Conservation (phyloP, 64 coral and sea anemone genomes). For the Montipora capricornis region DNA sequence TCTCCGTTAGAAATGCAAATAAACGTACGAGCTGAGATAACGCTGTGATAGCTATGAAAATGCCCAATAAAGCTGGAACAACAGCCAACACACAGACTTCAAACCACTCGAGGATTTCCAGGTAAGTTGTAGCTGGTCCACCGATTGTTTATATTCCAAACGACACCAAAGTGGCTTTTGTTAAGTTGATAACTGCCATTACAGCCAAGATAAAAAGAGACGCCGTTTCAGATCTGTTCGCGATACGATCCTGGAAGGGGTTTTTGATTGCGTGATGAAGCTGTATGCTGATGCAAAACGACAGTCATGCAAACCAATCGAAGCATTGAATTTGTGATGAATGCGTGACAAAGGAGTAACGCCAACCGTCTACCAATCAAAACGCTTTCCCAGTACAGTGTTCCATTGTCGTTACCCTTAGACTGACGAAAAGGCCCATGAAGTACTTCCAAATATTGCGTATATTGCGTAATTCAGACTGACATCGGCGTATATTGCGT, state of each 20-base stretch:
- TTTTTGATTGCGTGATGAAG: slow-evolving; percentile 21
- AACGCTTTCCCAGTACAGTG: slow-evolving; percentile 23
- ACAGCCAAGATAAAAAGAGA: neutral
- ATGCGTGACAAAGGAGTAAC: slow-evolving; percentile 43
- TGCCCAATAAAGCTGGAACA: too few relatives aligned
- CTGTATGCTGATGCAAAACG: neutral
- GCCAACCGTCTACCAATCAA: slow-evolving; percentile 58
- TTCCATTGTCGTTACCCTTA: neutral
- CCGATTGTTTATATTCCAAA: neutral
- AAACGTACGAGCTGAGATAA: too few relatives aligned
- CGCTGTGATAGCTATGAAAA: too few relatives aligned
- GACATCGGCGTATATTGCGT: too few relatives aligned
- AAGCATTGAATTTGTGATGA: neutral
- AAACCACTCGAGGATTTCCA: slow-evolving; percentile 4
- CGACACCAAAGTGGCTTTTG: slow-evolving; percentile 29
- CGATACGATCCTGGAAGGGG: slow-evolving; percentile 21
- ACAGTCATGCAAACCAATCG: slow-evolving; percentile 32
- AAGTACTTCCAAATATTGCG: too few relatives aligned
- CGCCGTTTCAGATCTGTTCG: neutral
- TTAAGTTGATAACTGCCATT: slow-evolving; percentile 42
- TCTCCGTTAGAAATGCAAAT: too few relatives aligned
- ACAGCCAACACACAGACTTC: slow-evolving; percentile 13
- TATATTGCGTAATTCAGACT: too few relatives aligned
- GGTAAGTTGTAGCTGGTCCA: neutral
- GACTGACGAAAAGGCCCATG: too few relatives aligned